These are phyloP conservation scores for Podocnemis expansa DNA, from an alignment of 2,113 vertebrate species.

Conservation along the genomic window DNA sequence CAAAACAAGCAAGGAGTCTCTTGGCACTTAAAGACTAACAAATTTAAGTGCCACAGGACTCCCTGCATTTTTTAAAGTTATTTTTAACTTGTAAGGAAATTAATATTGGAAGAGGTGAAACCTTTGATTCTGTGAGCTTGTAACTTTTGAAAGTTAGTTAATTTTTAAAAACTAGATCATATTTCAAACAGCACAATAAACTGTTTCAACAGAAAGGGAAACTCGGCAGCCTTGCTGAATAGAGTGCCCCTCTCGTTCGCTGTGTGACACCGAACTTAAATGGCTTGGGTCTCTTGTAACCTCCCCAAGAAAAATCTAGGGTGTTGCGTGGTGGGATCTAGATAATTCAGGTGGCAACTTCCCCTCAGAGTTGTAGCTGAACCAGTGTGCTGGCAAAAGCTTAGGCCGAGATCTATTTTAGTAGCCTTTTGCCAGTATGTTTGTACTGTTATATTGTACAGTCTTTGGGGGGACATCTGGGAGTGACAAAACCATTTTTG, in stretches of 20 bases:
- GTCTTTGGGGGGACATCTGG: background rate
- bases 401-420: background rate
- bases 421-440: background rate
- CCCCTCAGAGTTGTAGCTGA: slow-evolving; percentile 42
- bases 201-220: no score
- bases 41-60: no score
- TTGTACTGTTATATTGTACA: background rate
- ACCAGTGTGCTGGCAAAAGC: background rate
- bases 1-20: no score
- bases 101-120: background rate
- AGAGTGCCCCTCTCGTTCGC: background rate
- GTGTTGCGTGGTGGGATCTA: background rate
- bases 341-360: slow-evolving; percentile 24
- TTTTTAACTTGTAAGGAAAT: background rate
- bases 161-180: background rate
- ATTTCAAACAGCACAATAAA: slow-evolving; percentile 10
- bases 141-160: background rate
- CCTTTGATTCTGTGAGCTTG: background rate
- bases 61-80: no score
- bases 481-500: background rate
- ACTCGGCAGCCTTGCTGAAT: background rate
- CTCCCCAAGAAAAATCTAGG: slow-evolving; percentile 8
- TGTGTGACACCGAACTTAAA: slow-evolving; percentile 8
- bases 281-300: background rate
- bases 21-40: no score